Evolutionary conservation across 64 coral and sea anemone species (phyloP), one percentile per base, ranked within the genome.

Genomic region (Pocillopora damicornis): DNA sequence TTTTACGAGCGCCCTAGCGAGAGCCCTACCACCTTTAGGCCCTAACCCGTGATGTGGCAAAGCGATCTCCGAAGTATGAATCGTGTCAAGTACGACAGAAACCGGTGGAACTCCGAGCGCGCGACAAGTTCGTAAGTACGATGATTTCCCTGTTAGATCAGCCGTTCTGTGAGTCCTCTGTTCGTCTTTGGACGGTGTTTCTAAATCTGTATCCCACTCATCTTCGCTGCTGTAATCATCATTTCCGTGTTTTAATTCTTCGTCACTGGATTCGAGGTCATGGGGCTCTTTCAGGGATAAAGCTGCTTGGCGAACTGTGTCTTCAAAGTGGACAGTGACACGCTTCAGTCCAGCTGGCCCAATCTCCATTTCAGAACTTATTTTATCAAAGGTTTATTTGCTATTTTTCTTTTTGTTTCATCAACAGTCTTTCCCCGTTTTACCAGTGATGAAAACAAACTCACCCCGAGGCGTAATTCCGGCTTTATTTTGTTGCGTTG

Each of bases 161-260:
- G 83, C 75, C 14, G 89, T 91, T 94, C 59, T 78, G 45, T 78
- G 71, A 14, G 65, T 23, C 16, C 68, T n/a, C 22, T 83, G 26
- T 13, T n/a, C 63, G 37, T 79, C 82, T 14, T 62, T 85, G 17
- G 76, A 68, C 7, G 73, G 59, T n/a, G 78, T 73, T 25, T 95
- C 93, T n/a, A 95, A 79, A 62, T 91, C 93, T 0, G 89, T 91
- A 35, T 95, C 93, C 89, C 93, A 95, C 13, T 81, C 93, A 34
- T 57, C 71, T 5, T 63, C 65, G 37, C 68, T 89, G 63, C 76
- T 90, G 2, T 75, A 74, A 51, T 87, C 69, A 15, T 87, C 57
- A 15, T 35, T 73, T 51, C 37, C 58, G 10, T 83, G 17, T n/a
- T 37, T 57, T 13, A 26, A 10, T 11, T 45, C 68, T 86, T 76